Evolutionary conservation across 2,113 vertebrate species (phyloP), one percentile per base, ranked within the genome.

Genomic region (Piprites chloris): DNA sequence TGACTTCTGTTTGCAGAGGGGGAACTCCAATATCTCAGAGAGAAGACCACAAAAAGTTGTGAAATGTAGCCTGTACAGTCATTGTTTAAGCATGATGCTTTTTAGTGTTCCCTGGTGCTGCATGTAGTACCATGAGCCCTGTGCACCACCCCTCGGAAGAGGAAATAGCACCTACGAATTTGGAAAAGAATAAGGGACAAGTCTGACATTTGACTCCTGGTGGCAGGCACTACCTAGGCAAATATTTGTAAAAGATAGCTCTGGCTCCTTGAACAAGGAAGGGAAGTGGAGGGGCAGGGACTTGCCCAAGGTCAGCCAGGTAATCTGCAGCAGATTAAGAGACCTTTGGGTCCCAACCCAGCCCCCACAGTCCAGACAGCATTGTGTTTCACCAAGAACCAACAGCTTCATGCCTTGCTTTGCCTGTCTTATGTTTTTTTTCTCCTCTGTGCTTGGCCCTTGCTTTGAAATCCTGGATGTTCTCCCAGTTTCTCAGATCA

Each of bases 161-260:
- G 74, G 80, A 96, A 96, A 89, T 18, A 69, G 24, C 61, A 66
- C 72, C 73, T 89, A 63, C 52, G 93, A 11, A 63, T 47, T 67
- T 35, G 42, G 47, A 95, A 76, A 92, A 93, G 89, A 92, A 92
- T 77, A 86, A 81, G 83, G 76, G 33, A 52, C 73, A 95, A 81
- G 35, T 56, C 75, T 2, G 12, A 81, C 61, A 52, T 81, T 52
- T 78, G 76, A 78, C n/a, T 92, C 47, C 35, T 68, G 55, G 61
- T 68, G 61, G 78, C 87, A 87, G 89, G 52, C 76, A 92, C 33
- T 81, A 75, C 76, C 44, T 93, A n/a, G 24, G 68, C 84, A 97
- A 97, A 96, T 97, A 97, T 97, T 97, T 94, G 82, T 86, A 9
- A 59, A 67, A 96, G 90, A 91, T 85, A 95, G 39, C 47, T 55